These are phyloP conservation scores for Solenodon paradoxus DNA, from an alignment of 2,113 vertebrate genomes.

Conservation along the genomic window DNA sequence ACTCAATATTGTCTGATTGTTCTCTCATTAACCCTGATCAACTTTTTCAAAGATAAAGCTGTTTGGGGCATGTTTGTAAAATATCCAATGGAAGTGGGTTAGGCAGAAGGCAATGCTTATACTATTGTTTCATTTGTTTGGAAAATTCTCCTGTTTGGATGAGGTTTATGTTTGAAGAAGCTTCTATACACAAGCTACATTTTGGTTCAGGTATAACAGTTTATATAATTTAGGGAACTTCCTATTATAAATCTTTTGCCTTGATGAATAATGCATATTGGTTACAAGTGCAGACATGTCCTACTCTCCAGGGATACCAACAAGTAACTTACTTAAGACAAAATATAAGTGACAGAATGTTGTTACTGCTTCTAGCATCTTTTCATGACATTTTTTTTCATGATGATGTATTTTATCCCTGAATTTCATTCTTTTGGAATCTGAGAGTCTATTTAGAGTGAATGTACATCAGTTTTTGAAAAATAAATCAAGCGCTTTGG, in stretches of 20 bases:
- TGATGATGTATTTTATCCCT: not conserved
- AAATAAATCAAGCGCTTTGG: not conserved
- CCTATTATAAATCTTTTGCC: conserved; percentile 12
- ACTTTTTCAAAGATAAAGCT: not conserved
- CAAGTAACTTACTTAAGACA: not conserved
- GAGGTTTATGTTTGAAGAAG: not conserved
- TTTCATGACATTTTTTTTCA: not conserved
- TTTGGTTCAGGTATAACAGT: not conserved
- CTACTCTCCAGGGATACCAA: conserved; percentile 3
- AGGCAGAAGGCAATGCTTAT: not conserved
- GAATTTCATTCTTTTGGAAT: not conserved
- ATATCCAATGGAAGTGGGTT: not conserved
- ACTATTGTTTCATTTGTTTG: not conserved
- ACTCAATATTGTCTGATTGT: not conserved
- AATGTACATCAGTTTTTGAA: not conserved
- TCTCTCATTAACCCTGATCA: not conserved
- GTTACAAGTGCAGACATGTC: not conserved
- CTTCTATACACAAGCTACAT: not conserved
- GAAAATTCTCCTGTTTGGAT: conserved; percentile 2
- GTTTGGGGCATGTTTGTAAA: not conserved
- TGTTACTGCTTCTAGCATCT: not conserved
- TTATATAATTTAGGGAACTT: conserved; percentile 39
- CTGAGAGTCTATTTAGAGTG: not conserved
- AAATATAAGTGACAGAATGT: not conserved
- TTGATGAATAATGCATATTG: conserved; percentile 46